These are phyloP conservation scores for Suricata suricatta DNA, from an alignment of 2,113 vertebrate species.

Conservation along the genomic window DNA sequence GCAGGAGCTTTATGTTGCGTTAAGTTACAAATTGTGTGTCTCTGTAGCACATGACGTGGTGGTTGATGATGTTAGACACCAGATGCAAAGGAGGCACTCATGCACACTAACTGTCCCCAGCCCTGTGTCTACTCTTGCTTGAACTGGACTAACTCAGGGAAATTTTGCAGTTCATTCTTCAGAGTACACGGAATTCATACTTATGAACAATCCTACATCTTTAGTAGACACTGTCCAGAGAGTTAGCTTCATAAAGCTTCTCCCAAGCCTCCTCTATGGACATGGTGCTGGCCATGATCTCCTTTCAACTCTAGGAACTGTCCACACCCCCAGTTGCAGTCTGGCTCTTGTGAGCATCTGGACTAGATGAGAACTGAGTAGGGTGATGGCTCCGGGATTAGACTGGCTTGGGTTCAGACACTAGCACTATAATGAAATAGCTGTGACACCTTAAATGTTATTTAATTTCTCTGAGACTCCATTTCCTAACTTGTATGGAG, in stretches of 20 bases:
- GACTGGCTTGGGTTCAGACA: neutral
- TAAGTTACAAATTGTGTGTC: neutral
- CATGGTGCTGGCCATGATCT: neutral
- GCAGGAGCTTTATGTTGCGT: neutral
- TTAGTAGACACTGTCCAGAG: neutral
- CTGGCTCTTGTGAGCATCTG: neutral
- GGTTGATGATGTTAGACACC: neutral
- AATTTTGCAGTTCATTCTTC: neutral
- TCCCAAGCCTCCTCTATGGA: neutral
- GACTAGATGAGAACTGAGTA: neutral
- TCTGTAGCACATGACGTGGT: neutral
- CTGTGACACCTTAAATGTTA: neutral
- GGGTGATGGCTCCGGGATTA: neutral
- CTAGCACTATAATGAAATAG: conserved; percentile 1
- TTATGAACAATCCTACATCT: neutral
- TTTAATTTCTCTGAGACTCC: conserved; percentile 38
- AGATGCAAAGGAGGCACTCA: neutral
- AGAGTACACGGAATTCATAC: neutral
- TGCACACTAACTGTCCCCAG: neutral
- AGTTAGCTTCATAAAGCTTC: neutral
- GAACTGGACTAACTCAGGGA: neutral
- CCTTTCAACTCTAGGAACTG: neutral
- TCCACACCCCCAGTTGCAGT: neutral
- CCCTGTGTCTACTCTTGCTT: neutral
- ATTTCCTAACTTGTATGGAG: conserved; percentile 7